Evolutionary conservation across 2,888 invertebrate genomes (phyloP).

Genomic region (Cryptosula pallasiana): DNA sequence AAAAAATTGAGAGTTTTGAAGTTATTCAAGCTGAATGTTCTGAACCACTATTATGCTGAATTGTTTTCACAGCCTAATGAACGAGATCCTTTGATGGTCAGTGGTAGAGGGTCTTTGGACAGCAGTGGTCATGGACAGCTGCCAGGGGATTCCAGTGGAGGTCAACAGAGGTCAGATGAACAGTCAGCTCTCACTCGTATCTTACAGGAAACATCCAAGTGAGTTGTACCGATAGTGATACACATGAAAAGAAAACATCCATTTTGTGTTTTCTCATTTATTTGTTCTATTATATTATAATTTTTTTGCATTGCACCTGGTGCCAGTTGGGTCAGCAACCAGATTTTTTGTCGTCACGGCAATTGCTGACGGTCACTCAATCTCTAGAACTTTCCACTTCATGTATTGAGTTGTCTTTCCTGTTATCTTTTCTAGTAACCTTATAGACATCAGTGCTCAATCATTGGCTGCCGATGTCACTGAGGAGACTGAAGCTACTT

Average conservation of each 20-base stretch:
- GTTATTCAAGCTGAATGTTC: too few species aligned
- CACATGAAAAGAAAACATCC: too few species aligned
- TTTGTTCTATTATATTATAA: too few species aligned
- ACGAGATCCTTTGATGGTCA: background rate
- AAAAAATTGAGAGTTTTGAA: too few species aligned
- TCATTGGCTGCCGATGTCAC: background rate
- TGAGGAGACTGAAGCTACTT: conserved; percentile 4
- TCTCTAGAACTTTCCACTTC: too few species aligned
- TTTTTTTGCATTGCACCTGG: too few species aligned
- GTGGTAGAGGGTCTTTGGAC: background rate
- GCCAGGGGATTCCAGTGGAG: background rate
- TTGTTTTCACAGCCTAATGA: background rate
- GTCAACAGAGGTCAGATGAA: conserved; percentile 16
- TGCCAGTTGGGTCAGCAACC: too few species aligned
- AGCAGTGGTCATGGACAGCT: background rate
- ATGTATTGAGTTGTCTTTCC: too few species aligned
- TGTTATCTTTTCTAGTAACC: background rate
- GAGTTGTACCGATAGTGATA: background rate
- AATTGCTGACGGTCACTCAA: too few species aligned
- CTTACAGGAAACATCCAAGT: conserved; percentile 14
- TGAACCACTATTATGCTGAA: too few species aligned
- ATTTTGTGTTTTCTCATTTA: too few species aligned
- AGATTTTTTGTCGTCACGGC: too few species aligned
- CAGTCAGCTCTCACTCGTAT: conserved; percentile 20
- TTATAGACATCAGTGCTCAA: conserved; percentile 22